phyloP scores from a whole-genome alignment of 2,888 invertebrate species.

The Polymixis lichenea region DNA sequence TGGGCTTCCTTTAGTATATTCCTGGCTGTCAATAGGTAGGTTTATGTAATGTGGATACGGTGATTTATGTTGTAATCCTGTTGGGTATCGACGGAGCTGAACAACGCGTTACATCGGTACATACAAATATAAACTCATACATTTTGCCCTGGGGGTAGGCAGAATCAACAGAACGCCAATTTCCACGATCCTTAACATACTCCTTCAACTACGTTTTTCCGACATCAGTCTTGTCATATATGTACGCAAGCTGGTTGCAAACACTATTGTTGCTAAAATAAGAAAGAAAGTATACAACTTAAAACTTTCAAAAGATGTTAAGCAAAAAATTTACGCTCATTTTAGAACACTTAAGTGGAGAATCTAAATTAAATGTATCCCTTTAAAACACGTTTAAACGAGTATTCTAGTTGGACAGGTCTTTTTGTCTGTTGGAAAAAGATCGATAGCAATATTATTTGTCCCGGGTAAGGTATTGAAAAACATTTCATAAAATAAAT shows the following conservation, averaged over 20 bases:
- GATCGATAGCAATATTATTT: background rate
- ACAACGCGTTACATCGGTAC: background rate
- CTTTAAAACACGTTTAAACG: background rate
- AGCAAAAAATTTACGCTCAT: background rate
- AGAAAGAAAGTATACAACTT: no score
- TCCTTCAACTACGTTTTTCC: no score
- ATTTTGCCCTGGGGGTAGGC: background rate
- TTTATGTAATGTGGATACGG: background rate
- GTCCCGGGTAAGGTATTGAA: background rate
- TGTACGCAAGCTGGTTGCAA: no score
- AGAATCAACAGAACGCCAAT: background rate
- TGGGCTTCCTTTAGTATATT: constrained; percentile 44
- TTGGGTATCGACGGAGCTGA: background rate
- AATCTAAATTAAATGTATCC: background rate
- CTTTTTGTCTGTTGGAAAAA: background rate
- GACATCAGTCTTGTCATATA: no score
- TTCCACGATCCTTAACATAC: background rate
- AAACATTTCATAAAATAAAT: background rate
- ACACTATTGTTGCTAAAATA: no score
- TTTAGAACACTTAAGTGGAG: background rate
- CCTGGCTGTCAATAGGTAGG: constrained; percentile 4
- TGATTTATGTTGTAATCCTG: background rate
- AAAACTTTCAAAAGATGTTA: background rate
- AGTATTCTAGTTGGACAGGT: background rate
- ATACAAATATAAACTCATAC: background rate